These are phyloP conservation scores for Coleophora flavipennella DNA, from an alignment of 2,888 invertebrate species.

Conservation along the genomic window DNA sequence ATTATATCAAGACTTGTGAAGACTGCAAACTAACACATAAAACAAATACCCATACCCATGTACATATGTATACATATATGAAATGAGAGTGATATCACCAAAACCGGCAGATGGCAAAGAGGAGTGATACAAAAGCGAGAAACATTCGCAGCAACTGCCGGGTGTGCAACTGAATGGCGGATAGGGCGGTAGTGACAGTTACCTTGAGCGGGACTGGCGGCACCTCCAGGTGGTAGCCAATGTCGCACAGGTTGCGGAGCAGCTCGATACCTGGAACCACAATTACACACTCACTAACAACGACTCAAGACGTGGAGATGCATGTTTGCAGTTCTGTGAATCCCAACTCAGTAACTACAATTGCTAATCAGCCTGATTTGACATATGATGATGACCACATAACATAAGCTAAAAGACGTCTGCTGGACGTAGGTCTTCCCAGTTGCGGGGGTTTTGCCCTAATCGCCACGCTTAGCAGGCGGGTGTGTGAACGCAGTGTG, in stretches of 20 bases:
- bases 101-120: conserved; percentile 24
- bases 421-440: too few species aligned
- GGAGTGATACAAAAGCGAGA: conserved; percentile 33
- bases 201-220: conserved; percentile 78
- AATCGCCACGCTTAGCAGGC: too few species aligned
- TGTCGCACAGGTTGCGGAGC: conserved; percentile 76
- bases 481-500: too few species aligned
- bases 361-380: too few species aligned
- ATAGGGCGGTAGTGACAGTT: conserved; percentile 29
- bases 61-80: not conserved
- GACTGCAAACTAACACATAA: not conserved
- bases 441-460: too few species aligned
- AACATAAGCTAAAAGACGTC: too few species aligned
- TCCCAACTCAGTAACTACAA: too few species aligned
- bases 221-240: conserved; percentile 81
- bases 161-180: conserved; percentile 7
- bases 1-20: conserved; percentile 1
- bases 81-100: conserved; percentile 20
- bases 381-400: too few species aligned
- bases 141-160: conserved; percentile 25
- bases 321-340: too few species aligned
- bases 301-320: too few species aligned
- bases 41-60: not conserved
- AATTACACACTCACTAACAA: conserved; percentile 8
- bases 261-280: conserved; percentile 66